Evolutionary conservation across 23 tunicate genomes (phyloP).

Genomic region (Oikopleura dioica): DNA sequence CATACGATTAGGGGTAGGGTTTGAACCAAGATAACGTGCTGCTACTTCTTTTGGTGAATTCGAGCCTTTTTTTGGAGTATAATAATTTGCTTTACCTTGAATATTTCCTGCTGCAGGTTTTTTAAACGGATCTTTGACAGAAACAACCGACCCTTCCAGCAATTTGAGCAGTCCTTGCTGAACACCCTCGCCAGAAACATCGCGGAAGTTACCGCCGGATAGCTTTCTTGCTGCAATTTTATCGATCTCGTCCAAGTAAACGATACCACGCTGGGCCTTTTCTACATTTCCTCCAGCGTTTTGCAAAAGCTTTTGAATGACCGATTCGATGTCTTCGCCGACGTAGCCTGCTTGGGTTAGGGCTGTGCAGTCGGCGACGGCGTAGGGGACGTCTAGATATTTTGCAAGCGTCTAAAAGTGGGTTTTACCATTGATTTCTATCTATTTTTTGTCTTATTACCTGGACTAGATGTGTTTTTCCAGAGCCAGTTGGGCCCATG

Average conservation of each 20-base stretch:
- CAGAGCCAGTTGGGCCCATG: slow-evolving; percentile 96
- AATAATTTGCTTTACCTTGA: too few species aligned
- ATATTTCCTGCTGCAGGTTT: too few species aligned
- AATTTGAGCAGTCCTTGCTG: slow-evolving; percentile 8
- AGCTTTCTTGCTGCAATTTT: not conserved
- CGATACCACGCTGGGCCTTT: slow-evolving; percentile 8
- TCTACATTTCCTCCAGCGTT: not conserved
- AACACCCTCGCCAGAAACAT: slow-evolving; percentile 11
- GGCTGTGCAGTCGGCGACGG: slow-evolving; percentile 7
- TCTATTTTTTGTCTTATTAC: too few species aligned
- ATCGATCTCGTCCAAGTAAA: slow-evolving; percentile 11
- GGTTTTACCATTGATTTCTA: too few species aligned
- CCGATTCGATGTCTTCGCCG: not conserved
- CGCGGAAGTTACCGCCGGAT: not conserved
- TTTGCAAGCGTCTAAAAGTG: not conserved
- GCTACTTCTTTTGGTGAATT: not conserved
- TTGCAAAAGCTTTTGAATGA: slow-evolving; percentile 9
- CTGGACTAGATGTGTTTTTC: slow-evolving; percentile 22
- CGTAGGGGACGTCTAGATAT: not conserved
- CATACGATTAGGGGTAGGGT: too few species aligned
- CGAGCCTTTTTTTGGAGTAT: too few species aligned
- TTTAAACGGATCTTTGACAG: too few species aligned
- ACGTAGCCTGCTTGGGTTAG: slow-evolving; percentile 12
- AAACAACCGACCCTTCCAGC: not conserved
- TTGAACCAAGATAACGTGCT: not conserved